Percentiles rank a stretch among this genome's conserved stretches.
phyloP scores from a whole-genome alignment of 2,888 invertebrate species.

The Scaptodrosophila latifasciaeformis region DNA sequence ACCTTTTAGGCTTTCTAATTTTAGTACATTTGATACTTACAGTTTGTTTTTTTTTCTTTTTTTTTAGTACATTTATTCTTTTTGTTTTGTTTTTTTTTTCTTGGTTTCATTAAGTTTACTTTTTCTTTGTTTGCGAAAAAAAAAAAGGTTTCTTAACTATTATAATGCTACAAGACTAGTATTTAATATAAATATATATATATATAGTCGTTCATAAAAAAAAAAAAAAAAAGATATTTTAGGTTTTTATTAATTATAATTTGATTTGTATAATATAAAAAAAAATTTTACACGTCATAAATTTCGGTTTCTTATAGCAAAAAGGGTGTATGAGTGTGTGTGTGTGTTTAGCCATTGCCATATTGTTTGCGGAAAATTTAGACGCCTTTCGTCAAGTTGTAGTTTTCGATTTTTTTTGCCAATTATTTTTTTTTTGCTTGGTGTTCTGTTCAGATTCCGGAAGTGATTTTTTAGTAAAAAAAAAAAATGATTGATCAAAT shows the following conservation, averaged over 20 bases:
- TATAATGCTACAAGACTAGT: constrained; percentile 58
- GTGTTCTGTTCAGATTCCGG: not conserved
- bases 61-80: constrained; percentile 15
- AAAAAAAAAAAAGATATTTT: constrained; percentile 11
- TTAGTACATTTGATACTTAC: too few relatives aligned
- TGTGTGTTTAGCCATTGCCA: constrained; percentile 9
- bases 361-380: constrained; percentile 8
- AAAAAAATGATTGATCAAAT: not conserved
- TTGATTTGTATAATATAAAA: constrained; percentile 2
- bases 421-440: constrained; percentile 2
- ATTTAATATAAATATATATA: constrained; percentile 36
- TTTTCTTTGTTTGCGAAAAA: constrained; percentile 33
- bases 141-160: constrained; percentile 46
- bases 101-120: constrained; percentile 19
- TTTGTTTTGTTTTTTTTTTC: constrained; percentile 14
- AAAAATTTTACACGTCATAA: not conserved
- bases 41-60: constrained; percentile 6
- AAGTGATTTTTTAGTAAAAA: not conserved
- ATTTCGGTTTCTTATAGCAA: not conserved
- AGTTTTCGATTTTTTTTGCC: constrained; percentile 3
- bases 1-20: too few relatives aligned
- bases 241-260: constrained; percentile 19
- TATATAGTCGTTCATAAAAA: constrained; percentile 17
- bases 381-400: not conserved
- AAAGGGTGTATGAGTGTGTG: constrained; percentile 8